Evolutionary conservation across 2,888 invertebrate genomes (phyloP).

Genomic region (Encarsia formosa): DNA sequence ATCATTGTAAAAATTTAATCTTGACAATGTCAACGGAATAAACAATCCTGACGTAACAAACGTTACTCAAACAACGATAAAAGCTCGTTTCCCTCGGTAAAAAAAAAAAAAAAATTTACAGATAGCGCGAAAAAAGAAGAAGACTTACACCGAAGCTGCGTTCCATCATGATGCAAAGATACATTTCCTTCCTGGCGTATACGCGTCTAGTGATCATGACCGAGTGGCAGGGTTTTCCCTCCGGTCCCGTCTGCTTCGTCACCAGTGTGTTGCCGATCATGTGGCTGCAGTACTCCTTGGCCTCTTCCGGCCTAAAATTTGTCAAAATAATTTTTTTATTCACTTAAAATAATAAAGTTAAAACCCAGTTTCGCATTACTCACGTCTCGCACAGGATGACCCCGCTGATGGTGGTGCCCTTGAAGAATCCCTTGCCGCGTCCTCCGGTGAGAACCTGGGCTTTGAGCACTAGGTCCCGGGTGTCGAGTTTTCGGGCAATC

Average conservation of each 20-base stretch:
- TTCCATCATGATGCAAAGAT: slow-evolving; percentile 96
- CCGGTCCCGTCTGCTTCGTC: slow-evolving; percentile 91
- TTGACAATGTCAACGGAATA: too few relatives aligned
- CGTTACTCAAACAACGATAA: too few relatives aligned
- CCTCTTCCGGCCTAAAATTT: slow-evolving; percentile 82
- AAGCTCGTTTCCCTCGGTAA: too few relatives aligned
- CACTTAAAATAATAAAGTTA: not conserved
- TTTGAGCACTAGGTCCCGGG: slow-evolving; percentile 76
- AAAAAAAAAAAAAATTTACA: too few relatives aligned
- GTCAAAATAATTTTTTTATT: not conserved
- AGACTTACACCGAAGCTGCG: slow-evolving; percentile 65
- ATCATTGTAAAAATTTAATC: too few relatives aligned
- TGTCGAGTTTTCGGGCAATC: slow-evolving; percentile 68
- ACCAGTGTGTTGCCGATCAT: slow-evolving; percentile 88
- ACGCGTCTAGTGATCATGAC: slow-evolving; percentile 95
- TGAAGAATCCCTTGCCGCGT: slow-evolving; percentile 83
- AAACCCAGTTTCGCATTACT: too few relatives aligned
- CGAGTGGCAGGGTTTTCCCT: slow-evolving; percentile 82
- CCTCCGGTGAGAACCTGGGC: slow-evolving; percentile 90
- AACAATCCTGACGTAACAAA: too few relatives aligned
- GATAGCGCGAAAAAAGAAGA: not conserved
- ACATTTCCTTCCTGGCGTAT: slow-evolving; percentile 91
- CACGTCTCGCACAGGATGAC: slow-evolving; percentile 81
- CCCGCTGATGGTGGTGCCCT: slow-evolving; percentile 88
- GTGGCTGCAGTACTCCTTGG: slow-evolving; percentile 68